Conservation (phyloP, 2,797 vertebrate genomes). For the Silurus lanzhouensis region DNA sequence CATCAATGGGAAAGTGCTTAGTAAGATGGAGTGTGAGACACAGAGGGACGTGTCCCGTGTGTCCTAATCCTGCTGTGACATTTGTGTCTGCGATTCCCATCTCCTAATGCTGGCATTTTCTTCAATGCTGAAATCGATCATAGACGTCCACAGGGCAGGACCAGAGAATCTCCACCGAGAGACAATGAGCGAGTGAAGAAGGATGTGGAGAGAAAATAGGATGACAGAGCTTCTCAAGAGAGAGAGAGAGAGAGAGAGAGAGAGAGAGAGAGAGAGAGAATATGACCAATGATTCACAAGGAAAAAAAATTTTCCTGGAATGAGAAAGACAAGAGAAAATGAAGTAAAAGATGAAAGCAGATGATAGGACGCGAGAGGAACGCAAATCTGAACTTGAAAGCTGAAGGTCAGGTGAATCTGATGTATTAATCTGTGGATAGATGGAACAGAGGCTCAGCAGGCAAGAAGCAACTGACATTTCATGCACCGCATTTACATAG, state of each 20-base stretch:
- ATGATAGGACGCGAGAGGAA: background rate
- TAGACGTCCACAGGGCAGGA: constrained; percentile 22
- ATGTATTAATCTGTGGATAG: constrained; percentile 16
- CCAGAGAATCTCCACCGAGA: constrained; percentile 20
- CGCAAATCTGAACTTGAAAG: background rate
- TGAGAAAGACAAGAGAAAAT: constrained; percentile 25
- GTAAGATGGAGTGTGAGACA: constrained; percentile 26
- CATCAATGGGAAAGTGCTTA: constrained; percentile 11
- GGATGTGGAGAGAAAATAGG: constrained; percentile 28
- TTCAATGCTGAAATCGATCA: constrained; percentile 36
- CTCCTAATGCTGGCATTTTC: constrained; percentile 44
- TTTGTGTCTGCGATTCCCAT: constrained; percentile 45
- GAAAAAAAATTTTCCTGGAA: background rate
- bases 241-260: constrained; percentile 11
- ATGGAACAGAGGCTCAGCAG: background rate
- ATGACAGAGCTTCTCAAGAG: constrained; percentile 14
- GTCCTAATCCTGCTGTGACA: constrained; percentile 45
- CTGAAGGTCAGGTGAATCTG: constrained; percentile 22
- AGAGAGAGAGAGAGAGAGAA: constrained; percentile 8
- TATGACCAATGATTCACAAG: background rate
- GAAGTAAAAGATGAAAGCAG: constrained; percentile 10
- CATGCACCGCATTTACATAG: background rate
- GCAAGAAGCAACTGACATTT: constrained; percentile 3
- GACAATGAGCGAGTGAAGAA: background rate
- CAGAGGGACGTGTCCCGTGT: background rate